Evolutionary conservation across 2,797 vertebrate genomes (phyloP), one percentile per base, ranked within the genome.

Genomic region (Paramormyrops hopkinsi): DNA sequence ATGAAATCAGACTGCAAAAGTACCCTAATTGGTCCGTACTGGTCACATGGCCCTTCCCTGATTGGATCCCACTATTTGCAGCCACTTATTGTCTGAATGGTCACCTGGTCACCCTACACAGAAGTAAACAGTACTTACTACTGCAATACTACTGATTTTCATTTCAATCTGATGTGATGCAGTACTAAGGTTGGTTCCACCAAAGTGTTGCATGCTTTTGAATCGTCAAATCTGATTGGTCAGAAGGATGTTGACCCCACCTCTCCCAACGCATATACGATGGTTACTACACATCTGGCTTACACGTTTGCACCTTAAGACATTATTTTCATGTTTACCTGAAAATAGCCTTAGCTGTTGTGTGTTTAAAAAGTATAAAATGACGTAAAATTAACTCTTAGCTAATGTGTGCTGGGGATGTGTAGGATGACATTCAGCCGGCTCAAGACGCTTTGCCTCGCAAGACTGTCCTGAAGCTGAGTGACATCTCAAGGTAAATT

Each of bases 371-470:
- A 62, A 25, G 8, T 12, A 65, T 65, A 65, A 65, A 25, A 22
- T 19, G 8, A 11, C 46, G 7, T 50, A 9, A 84, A 48, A 46
- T 44, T 0, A 86, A 56, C 48, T n/a, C 14, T 53, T 14, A 17
- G 12, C 22, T 17, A 86, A 7, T 33, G 14, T 73, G 62, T 89
- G 48, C 62, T 73, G 65, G 25, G 65, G 65, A 37, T 73, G 69
- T 62, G n/a, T 83, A 99, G 98, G 97, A 97, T 82, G 96, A 96
- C 3, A 89, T 95, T 92, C 96, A 97, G 89, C 94, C 95, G 1
- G 94, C 97, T 1, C 97, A 98, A 88, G 96, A 98, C 89, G 93
- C 96, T 90, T 93, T 98, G 91, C 97, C 97, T 2, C 94, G 73
- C 89, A 98, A 97, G 93, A 95, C 91, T 0, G 17, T 94, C 33